These are phyloP conservation scores for Phalacrocorax aristotelis DNA, from an alignment of 2,113 vertebrate species.

Conservation along the genomic window DNA sequence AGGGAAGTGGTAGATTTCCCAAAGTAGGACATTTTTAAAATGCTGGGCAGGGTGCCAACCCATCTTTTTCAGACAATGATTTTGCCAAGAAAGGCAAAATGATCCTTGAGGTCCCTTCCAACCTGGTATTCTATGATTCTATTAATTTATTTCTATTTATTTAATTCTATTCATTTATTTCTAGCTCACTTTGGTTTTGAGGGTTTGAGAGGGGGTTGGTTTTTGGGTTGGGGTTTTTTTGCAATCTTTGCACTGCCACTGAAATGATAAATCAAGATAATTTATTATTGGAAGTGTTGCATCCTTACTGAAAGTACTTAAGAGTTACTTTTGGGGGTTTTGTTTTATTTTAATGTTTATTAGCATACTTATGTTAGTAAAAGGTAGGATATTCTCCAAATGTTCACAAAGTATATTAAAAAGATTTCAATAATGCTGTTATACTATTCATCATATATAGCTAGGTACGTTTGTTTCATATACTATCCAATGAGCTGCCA, in stretches of 20 bases:
- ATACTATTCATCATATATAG: background rate
- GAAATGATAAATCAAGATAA: background rate
- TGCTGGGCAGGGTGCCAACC: too few relatives aligned
- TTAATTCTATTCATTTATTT: background rate
- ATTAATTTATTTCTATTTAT: too few relatives aligned
- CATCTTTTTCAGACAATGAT: too few relatives aligned
- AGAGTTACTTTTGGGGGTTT: background rate
- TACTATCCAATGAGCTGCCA: background rate
- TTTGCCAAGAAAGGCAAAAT: too few relatives aligned
- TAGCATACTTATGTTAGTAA: background rate
- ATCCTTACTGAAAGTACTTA: background rate
- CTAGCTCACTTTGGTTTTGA: background rate
- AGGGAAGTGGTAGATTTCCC: too few relatives aligned
- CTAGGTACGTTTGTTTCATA: background rate
- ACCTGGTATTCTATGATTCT: too few relatives aligned
- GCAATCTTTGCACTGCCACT: background rate
- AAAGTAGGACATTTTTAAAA: too few relatives aligned
- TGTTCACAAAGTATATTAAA: background rate
- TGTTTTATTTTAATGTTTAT: background rate
- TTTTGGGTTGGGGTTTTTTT: background rate
- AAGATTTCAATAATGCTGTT: background rate
- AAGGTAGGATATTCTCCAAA: background rate
- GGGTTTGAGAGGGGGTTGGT: accelerated
- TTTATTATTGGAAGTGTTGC: background rate
- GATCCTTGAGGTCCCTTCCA: too few relatives aligned